Evolutionary conservation across 2,888 invertebrate genomes (phyloP), one percentile per base, ranked within the genome.

Genomic region (Tetrapedia diversipes): DNA sequence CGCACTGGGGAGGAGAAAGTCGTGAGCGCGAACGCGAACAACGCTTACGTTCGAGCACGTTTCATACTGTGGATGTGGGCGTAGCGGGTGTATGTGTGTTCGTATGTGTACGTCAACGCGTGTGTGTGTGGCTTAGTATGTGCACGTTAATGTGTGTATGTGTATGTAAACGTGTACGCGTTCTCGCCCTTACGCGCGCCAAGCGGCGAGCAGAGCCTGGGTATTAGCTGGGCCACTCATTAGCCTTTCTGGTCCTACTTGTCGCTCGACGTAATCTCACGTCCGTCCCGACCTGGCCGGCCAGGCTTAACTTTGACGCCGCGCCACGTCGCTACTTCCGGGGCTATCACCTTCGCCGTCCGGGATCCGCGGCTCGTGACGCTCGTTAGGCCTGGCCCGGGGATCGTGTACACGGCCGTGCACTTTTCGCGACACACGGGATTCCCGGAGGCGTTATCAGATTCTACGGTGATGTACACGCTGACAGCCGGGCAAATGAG

Each of bases 201-300:
- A 61, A 69, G 61, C 77, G 69, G 64, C 37, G 54, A 32, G 56
- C 49, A 64, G 84, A 82, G 81, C 81, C 81, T 56, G 75, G 77
- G 86, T 85, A 87, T 89, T 89, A 89, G 80, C 86, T 80, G 73
- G 87, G 85, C 79, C 83, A 84, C 86, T 87, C 88, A 87, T 88
- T 88, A 87, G 84, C 86, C 85, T 87, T 87, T 87, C 86, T 84
- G 83, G 82, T 85, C 83, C 86, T 82, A 86, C 87, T 87, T 86
- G 86, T 88, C 88, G 87, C 84, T 82, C 63, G 81, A 60, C 77
- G 82, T 88, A 88, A 89, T 88, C 86, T 86, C 82, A 43, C 79
- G 81, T 86, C 83, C 79, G 79, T 84, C 81, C 83, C 68, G 51
- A 45, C 75, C 73, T n/a, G 70, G 61, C 81, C 71, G 61, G 54